Percentiles rank a stretch among this genome's conserved stretches.
Evolutionary conservation across 2,888 invertebrate species (phyloP).

Genomic region (Trimorus sp.): DNA sequence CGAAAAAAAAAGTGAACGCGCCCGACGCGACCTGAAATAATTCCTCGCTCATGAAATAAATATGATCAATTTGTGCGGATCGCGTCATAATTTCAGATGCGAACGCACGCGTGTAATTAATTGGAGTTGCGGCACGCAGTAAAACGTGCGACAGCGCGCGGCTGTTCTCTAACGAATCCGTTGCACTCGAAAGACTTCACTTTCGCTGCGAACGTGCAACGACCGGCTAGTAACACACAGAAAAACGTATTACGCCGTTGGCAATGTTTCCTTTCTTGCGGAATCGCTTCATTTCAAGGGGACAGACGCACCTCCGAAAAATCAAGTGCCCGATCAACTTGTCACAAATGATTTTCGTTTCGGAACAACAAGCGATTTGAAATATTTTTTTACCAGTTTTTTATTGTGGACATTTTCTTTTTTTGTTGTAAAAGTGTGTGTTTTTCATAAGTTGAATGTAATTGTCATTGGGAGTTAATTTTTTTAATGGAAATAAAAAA

Average conservation of each 20-base stretch:
- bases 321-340: too few relatives aligned
- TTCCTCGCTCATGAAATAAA: constrained; percentile 1
- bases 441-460: too few relatives aligned
- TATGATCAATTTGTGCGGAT: constrained; percentile 21
- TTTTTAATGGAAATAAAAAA: too few relatives aligned
- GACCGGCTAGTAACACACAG: constrained; percentile 44
- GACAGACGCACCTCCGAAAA: too few relatives aligned
- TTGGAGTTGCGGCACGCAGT: constrained; percentile 24
- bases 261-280: constrained; percentile 45
- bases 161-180: constrained; percentile 68
- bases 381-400: too few relatives aligned
- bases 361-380: too few relatives aligned
- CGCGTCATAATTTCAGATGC: constrained; percentile 19
- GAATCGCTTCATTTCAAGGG: constrained; percentile 35
- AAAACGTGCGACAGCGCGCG: constrained; percentile 27
- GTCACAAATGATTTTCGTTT: too few relatives aligned
- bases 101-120: constrained; percentile 27
- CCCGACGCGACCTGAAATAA: too few relatives aligned
- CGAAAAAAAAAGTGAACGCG: too few relatives aligned
- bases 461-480: too few relatives aligned
- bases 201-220: constrained; percentile 72
- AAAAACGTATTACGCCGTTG: constrained; percentile 56
- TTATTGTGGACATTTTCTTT: too few relatives aligned
- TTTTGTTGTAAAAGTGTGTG: too few relatives aligned
- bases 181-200: constrained; percentile 74